Evolutionary conservation across 2,113 vertebrate species (phyloP).

Genomic region (Narcine bancroftii): DNA sequence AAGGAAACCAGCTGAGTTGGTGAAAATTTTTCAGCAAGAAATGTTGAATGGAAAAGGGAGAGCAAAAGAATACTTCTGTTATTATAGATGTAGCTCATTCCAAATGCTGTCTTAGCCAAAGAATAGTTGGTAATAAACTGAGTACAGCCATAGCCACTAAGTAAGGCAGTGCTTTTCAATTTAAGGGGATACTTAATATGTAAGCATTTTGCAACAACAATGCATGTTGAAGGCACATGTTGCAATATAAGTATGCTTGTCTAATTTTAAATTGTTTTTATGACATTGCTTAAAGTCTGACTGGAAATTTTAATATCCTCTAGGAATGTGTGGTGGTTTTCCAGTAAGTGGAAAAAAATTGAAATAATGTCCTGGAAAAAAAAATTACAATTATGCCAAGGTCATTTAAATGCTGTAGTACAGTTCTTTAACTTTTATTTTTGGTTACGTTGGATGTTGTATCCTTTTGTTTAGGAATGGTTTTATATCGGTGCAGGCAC

Average conservation of each 20-base stretch:
- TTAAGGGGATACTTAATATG: conserved; percentile 1
- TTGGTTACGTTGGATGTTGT: conserved; percentile 29
- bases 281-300: conserved; percentile 25
- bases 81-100: background rate
- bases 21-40: background rate
- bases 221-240: background rate
- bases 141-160: background rate
- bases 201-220: conserved; percentile 17
- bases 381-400: background rate
- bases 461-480: conserved; percentile 19
- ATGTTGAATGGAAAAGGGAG: background rate
- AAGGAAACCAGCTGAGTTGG: background rate
- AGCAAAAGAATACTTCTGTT: conserved; percentile 2
- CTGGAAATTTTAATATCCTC: conserved; percentile 23
- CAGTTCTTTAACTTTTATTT: conserved; percentile 25
- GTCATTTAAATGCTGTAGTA: conserved; percentile 15
- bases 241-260: background rate
- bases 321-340: background rate
- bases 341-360: background rate
- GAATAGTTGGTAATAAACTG: background rate
- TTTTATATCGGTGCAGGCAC: conserved; percentile 35
- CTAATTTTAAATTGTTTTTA: conserved; percentile 17
- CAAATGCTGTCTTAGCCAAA: background rate
- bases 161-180: conserved; percentile 18
- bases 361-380: background rate